Evolutionary conservation across 2,888 invertebrate species (phyloP), one percentile per base, ranked within the genome.

Genomic region (Digitonthophagus gazella): DNA sequence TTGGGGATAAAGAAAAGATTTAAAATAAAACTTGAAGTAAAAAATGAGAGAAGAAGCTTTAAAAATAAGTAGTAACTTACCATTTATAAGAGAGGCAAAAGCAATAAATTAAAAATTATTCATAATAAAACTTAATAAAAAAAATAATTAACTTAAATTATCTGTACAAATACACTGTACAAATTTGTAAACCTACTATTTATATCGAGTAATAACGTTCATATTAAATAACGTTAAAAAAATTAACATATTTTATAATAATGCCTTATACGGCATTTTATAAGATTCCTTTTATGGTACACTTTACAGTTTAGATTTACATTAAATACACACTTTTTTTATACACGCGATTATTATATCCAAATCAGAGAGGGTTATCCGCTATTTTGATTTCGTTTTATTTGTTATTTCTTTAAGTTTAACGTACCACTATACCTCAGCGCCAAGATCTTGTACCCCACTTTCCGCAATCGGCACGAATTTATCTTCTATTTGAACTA

Each of bases 401-500:
- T 61, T n/a, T 61, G 14, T 57, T 57, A 16, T 20, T 61, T 5
- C 18, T 44, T 61, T 61, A 18, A 16, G 16, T 11, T 19, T 66
- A 56, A 18, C 54, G 28, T 20, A 56, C 28, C 28, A 67, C 64
- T 64, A 71, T 64, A 78, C 78, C 66, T 92, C 91, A 67, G 90
- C 90, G 66, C 91, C 91, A 70, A 93, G 84, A 81, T 91, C 90
- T 73, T 91, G 90, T 3, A 97, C 92, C 71, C 96, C 96, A 78
- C 88, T 89, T 81, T 97, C 97, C 0, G 95, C 94, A 66, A 97
- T 93, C 14, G 97, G 97, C 71, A 98, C 96, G 83, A 90, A 97
- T 78, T 91, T 92, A 77, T 97, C 97, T 14, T 94, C 95, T 63
- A 97, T 93, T 83, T 95, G 93, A n/a, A 98, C 89, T 14, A 98